Base-by-base conservation (phyloP, 2,113 vertebrate species). In the Cynopterus brachyotis region DNA sequence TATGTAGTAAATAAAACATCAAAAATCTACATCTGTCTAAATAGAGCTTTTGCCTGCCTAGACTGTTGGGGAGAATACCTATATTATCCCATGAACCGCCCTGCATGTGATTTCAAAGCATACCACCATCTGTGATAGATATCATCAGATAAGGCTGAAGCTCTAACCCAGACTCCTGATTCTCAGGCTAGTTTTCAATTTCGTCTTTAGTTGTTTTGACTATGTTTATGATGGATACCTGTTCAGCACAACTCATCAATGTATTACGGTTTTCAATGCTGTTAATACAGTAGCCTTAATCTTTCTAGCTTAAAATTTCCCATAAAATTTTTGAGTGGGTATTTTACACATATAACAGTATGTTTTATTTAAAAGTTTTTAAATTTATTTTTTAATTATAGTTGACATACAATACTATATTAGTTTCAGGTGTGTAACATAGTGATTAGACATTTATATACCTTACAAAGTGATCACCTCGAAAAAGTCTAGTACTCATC, bases 151-250 rank as follows among this genome's bases (percentile, higher is more conserved):
- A 83, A 87, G 32, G 57, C 60, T 75, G 15, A 89, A 59, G 75
- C 85, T 37, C 64, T 57, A 86, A 9, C 16, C 86, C n/a, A 53
- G 16, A 35, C 26, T 91, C 24, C 12, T 81, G 50, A 53, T 76
- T 81, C 60, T 93, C 55, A 73, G 37, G 9, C 40, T 90, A 91
- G 40, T n/a, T 73, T 86, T 87, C 69, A 94, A 1, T 37, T 73
- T 90, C 92, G 90, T 50, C 57, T 83, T n/a, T 93, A 9, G 7
- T 57, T 93, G 40, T 94, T 96, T 94, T 83, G 45, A 69, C 66
- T 62, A 2, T 76, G 80, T 69, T 96, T 83, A 42, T 69, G 42
- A 79, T 91, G 19, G n/a, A 13, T 89, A 35, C 26, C 72, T 67
- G 9, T 87, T 87, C 35, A 76, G 47, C 22, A 67, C 90, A 57